Evolutionary conservation across 2,888 invertebrate species (phyloP).

Genomic region (Zaprionus bogoriensis): DNA sequence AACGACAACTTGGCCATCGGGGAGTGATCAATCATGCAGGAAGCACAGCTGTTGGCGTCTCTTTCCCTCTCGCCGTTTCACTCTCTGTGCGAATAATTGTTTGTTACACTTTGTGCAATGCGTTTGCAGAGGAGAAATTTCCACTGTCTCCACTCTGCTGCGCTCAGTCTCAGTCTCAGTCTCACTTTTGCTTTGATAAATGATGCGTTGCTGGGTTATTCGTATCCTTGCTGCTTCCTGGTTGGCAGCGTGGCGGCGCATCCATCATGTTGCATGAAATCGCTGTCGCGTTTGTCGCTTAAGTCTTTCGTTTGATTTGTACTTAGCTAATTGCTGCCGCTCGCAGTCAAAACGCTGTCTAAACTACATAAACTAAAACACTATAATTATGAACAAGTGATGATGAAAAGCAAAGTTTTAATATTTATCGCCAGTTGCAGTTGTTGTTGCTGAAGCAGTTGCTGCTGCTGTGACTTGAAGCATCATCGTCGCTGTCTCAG

Average conservation of each 20-base stretch:
- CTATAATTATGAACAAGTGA: constrained; percentile 69
- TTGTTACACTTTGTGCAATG: constrained; percentile 58
- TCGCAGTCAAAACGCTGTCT: constrained; percentile 56
- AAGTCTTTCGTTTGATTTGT: constrained; percentile 75
- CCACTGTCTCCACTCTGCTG: neutral
- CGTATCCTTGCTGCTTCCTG: constrained; percentile 48
- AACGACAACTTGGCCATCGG: constrained; percentile 61
- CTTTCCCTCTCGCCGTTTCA: neutral
- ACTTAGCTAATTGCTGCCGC: constrained; percentile 76
- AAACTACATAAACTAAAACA: constrained; percentile 73
- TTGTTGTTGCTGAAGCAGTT: constrained; percentile 26
- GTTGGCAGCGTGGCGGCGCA: constrained; percentile 9
- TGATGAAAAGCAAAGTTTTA: constrained; percentile 71
- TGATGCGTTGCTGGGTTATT: constrained; percentile 20
- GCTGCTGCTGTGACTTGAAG: constrained; percentile 50
- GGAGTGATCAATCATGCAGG: constrained; percentile 75
- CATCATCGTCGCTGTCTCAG: constrained; percentile 65
- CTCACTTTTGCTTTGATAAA: constrained; percentile 12
- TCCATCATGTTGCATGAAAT: constrained; percentile 40
- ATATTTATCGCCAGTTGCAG: constrained; percentile 51
- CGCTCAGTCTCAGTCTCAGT: neutral
- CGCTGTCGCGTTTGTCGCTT: constrained; percentile 67
- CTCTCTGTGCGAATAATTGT: constrained; percentile 55
- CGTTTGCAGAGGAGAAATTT: neutral
- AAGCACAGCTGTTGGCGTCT: too few species aligned